Evolutionary conservation across 2,113 vertebrate genomes (phyloP).

Genomic region (Microtus oregoni): DNA sequence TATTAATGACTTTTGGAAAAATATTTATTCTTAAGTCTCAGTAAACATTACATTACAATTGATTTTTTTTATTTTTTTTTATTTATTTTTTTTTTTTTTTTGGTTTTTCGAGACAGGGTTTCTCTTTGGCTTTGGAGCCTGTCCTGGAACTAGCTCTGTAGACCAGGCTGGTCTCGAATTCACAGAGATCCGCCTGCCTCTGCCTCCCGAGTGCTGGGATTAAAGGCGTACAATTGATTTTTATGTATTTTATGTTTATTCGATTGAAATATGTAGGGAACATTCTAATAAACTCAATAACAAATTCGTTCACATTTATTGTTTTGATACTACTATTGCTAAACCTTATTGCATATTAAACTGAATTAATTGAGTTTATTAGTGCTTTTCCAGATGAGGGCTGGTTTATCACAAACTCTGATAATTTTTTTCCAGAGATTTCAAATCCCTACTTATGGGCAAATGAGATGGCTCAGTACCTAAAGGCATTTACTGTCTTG

Average conservation of each 20-base stretch:
- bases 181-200: too few species aligned
- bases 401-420: background rate
- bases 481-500: background rate
- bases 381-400: background rate
- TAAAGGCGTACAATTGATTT: constrained; percentile 28
- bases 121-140: too few species aligned
- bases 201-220: too few species aligned
- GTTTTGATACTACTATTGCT: background rate
- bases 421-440: background rate
- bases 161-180: too few species aligned
- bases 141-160: too few species aligned
- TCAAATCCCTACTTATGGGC: background rate
- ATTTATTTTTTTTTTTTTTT: too few species aligned
- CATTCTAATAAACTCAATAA: background rate
- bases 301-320: background rate
- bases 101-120: too few species aligned
- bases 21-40: background rate
- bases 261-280: background rate
- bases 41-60: constrained; percentile 13
- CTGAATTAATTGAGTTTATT: background rate
- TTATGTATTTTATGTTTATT: background rate
- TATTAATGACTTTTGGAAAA: background rate
- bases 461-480: background rate
- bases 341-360: background rate
- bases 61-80: too few species aligned